Evolutionary conservation across 2,888 invertebrate species (phyloP).

Genomic region (Sinohyriopsis cumingii): DNA sequence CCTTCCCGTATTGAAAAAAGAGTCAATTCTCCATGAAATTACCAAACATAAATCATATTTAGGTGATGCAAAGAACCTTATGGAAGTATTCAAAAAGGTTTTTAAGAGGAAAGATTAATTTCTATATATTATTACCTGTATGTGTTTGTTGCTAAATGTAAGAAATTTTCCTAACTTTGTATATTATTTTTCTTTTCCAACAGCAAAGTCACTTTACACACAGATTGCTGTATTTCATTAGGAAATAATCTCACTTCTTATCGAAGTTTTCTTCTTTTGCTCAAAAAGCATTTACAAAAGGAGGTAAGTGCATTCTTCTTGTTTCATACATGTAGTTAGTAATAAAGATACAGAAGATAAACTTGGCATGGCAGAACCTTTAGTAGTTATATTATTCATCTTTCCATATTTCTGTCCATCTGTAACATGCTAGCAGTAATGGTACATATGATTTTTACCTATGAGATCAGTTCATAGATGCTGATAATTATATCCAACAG

Average conservation of each 20-base stretch:
- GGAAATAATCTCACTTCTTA: conserved; percentile 75
- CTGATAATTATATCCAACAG: no score
- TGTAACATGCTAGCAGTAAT: background rate
- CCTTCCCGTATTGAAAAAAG: no score
- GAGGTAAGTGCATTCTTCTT: conserved; percentile 70
- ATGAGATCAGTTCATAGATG: no score
- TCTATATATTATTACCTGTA: no score
- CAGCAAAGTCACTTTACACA: conserved; percentile 86
- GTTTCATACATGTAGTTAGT: conserved; percentile 1
- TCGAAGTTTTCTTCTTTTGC: conserved; percentile 77
- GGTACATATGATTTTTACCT: no score
- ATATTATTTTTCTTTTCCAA: conserved; percentile 69
- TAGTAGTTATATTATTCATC: background rate
- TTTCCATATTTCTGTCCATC: background rate
- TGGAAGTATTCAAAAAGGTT: no score
- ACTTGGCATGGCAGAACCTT: background rate
- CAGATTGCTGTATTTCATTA: conserved; percentile 81
- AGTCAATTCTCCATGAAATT: no score
- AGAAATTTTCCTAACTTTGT: background rate
- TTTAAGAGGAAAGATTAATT: no score
- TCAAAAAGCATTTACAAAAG: conserved; percentile 80
- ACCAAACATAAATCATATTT: no score
- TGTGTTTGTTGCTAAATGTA: background rate
- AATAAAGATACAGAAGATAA: background rate
- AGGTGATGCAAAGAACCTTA: no score